Base-by-base conservation (phyloP, 2,888 invertebrate species). In the Cantharis rufa region DNA sequence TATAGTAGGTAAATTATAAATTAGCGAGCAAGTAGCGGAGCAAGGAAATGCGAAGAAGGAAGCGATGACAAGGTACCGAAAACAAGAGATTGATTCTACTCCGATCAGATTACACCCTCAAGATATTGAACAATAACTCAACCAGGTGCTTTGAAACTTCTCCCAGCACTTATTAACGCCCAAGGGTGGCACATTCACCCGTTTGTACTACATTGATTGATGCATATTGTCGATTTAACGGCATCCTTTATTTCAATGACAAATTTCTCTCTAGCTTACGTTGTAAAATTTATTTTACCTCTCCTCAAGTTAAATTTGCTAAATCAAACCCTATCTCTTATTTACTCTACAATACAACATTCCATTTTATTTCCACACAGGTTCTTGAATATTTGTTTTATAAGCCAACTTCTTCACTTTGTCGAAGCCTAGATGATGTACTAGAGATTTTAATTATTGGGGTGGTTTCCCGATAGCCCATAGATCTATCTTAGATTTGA, bases 81-180 rank as follows among this genome's bases (percentile, higher is more conserved):
- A 70, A 77, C 71, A 28, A 63, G 72, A 72, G 74, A 77, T 77
- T 74, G 77, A 77, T 77, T 62, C 74, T 62, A 66, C 74, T 63
- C 72, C 74, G 74, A 77, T 77, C 77, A 77, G 74, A 77, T 77
- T 77, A 77, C 77, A 71, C 71, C 69, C 74, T 72, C 74, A 74
- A 77, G 74, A 77, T 77, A 77, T 77, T 77, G 77, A 77, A 77
- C 77, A 77, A 77, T 77, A 77, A 77, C 77, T 77, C 77, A 77
- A 71, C 69, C 74, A 77, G 74, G 74, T 74, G 72, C 77, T 74
- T 63, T 71, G 71, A 48, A 71, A 74, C 71, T 77, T 74, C 71
- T 74, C 70, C 71, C 74, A 69, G 74, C 74, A 62, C 74, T 77
- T 77, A 77, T 77, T 77, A 74, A 74, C 72, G 74, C 69, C 74